Percentiles rank a stretch among this genome's conserved stretches.
phyloP scores from a whole-genome alignment of 35 echinoderm and acorn worm species.

The Patiria miniata region DNA sequence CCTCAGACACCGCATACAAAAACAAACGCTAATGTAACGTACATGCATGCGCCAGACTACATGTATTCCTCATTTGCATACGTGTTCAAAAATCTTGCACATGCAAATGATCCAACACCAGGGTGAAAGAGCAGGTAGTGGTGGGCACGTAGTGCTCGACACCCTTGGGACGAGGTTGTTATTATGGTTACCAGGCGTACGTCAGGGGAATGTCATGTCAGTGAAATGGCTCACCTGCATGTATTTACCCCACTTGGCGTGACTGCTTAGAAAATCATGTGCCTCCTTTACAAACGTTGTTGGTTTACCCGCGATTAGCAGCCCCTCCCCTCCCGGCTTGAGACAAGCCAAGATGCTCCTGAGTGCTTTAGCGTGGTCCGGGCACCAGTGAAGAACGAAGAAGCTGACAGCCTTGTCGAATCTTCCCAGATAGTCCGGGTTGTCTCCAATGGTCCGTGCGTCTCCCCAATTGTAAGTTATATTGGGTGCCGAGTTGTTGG shows the following conservation, averaged over 20 bases:
- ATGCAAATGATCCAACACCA: no score
- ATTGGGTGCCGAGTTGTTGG: no score
- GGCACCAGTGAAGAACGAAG: background rate
- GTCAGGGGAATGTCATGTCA: background rate
- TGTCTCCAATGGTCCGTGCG: background rate
- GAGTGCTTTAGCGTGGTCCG: background rate
- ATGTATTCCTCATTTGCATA: background rate
- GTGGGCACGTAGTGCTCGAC: no score
- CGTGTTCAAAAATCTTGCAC: background rate
- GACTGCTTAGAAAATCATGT: background rate
- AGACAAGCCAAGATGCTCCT: conserved; percentile 3
- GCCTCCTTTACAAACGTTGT: background rate
- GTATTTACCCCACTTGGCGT: background rate
- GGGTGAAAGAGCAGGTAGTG: no score
- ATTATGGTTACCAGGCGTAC: background rate
- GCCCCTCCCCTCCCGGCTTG: background rate
- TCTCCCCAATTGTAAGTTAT: background rate
- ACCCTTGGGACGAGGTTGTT: no score
- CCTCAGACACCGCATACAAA: no score
- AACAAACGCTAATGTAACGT: no score
- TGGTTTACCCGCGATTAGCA: background rate
- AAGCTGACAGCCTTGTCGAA: conserved; percentile 11
- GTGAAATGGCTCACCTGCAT: background rate
- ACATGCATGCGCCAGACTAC: no score
- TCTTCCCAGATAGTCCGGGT: background rate